A percentile compares a stretch with the other conserved stretches of the same genome.
phyloP scores from a whole-genome alignment of 2,797 vertebrate genomes.

The Bovichtus variegatus region DNA sequence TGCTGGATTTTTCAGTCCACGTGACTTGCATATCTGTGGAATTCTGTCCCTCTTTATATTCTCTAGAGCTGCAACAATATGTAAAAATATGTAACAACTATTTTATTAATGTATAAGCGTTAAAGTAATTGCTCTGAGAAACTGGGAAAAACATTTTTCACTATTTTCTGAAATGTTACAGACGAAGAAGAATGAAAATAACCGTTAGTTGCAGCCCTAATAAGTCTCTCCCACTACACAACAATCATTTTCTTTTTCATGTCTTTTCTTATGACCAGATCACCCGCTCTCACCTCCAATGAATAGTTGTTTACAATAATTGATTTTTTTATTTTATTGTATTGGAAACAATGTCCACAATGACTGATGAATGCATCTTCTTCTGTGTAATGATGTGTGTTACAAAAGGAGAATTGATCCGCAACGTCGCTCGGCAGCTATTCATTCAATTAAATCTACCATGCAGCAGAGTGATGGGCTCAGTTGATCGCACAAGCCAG shows the following conservation, averaged over 20 bases:
- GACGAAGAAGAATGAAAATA: no score
- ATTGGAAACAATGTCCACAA: constrained; percentile 50
- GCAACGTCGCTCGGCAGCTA: constrained; percentile 48
- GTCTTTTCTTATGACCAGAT: no score
- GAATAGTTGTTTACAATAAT: constrained; percentile 23
- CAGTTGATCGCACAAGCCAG: constrained; percentile 35
- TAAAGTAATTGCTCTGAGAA: no score
- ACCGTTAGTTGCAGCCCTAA: no score
- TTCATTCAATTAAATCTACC: constrained; percentile 40
- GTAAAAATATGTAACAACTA: no score
- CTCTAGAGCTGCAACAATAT: no score
- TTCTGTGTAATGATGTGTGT: constrained; percentile 65
- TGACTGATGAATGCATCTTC: constrained; percentile 61
- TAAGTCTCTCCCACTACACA: background rate
- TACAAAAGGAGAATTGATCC: constrained; percentile 67
- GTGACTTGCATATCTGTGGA: constrained; percentile 28
- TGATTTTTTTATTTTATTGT: constrained; percentile 45
- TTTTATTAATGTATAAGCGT: no score
- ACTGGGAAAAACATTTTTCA: no score
- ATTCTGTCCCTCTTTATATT: background rate
- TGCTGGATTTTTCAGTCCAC: constrained; percentile 19
- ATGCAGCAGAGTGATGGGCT: constrained; percentile 9
- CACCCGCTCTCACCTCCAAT: constrained; percentile 14
- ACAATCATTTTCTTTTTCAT: background rate
- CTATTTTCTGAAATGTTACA: no score